Evolutionary conservation across 2,797 vertebrate species (phyloP).

Genomic region (Poecilia wingei): DNA sequence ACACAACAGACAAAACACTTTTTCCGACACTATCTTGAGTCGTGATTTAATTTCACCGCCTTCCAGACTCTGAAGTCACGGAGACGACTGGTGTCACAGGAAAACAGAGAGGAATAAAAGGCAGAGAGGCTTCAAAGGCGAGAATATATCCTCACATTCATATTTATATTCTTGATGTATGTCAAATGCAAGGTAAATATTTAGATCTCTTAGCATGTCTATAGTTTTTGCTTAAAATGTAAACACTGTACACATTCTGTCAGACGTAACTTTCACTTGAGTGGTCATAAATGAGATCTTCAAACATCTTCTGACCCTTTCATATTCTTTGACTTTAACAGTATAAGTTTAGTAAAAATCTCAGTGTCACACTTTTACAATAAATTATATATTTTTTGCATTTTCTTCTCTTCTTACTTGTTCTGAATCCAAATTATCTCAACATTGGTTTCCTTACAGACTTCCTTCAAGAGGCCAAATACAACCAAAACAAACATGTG

Average conservation of each 20-base stretch:
- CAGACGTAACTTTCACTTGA: not conserved
- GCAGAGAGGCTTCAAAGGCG: not conserved
- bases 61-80: conserved; percentile 11
- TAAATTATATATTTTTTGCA: not conserved
- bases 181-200: not conserved
- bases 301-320: not conserved
- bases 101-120: not conserved
- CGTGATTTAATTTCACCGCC: not conserved
- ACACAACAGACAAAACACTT: not conserved
- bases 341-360: not conserved
- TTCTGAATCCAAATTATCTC: not conserved
- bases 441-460: not conserved
- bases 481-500: too few species aligned
- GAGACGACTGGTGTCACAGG: conserved; percentile 19
- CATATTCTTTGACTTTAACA: not conserved
- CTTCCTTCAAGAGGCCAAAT: not conserved
- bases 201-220: not conserved
- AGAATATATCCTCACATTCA: not conserved
- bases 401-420: not conserved
- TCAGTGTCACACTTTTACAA: not conserved
- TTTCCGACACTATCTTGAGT: not conserved
- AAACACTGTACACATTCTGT: not conserved
- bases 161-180: conserved; percentile 24
- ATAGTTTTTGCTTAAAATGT: conserved; percentile 2
- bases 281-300: not conserved